A percentile compares a stretch with the other conserved stretches of the same genome.
Conservation (phyloP, 2,797 vertebrate genomes). For the Pangasius macronema region DNA sequence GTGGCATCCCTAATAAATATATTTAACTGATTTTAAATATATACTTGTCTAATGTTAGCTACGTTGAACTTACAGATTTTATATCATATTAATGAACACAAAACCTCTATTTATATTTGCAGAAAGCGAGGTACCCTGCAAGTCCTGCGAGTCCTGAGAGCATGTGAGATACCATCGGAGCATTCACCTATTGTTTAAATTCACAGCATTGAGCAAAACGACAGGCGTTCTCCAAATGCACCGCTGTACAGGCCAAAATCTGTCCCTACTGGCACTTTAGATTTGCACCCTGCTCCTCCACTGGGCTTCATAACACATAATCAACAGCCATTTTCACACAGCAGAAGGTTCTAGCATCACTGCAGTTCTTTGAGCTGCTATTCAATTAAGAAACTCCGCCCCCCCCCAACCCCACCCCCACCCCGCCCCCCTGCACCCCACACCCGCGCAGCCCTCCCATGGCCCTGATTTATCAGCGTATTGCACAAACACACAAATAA, state of each 20-base stretch:
- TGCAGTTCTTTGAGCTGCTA: constrained; percentile 51
- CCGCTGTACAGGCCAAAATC: neutral
- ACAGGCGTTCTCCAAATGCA: neutral
- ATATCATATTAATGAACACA: neutral
- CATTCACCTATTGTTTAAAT: neutral
- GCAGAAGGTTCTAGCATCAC: constrained; percentile 46
- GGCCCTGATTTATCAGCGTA: constrained; percentile 51
- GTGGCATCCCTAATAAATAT: neutral
- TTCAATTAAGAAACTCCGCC: constrained; percentile 42
- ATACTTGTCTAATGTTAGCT: neutral
- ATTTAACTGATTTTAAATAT: neutral
- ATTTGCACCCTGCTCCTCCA: constrained; percentile 30
- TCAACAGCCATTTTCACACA: constrained; percentile 43
- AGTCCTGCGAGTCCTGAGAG: too few species aligned
- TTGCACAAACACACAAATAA: constrained; percentile 58
- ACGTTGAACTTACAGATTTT: neutral
- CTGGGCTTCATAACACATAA: constrained; percentile 21
- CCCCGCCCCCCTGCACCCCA: rapidly evolving
- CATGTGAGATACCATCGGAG: neutral
- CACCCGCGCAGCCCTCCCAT: too few species aligned
- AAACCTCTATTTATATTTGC: neutral
- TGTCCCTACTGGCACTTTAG: constrained; percentile 25
- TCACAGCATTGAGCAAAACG: neutral
- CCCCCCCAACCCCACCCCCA: too few species aligned
- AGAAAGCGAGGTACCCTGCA: neutral